phyloP scores from a whole-genome alignment of 2,113 vertebrate genomes.

The Alethe castanea region DNA sequence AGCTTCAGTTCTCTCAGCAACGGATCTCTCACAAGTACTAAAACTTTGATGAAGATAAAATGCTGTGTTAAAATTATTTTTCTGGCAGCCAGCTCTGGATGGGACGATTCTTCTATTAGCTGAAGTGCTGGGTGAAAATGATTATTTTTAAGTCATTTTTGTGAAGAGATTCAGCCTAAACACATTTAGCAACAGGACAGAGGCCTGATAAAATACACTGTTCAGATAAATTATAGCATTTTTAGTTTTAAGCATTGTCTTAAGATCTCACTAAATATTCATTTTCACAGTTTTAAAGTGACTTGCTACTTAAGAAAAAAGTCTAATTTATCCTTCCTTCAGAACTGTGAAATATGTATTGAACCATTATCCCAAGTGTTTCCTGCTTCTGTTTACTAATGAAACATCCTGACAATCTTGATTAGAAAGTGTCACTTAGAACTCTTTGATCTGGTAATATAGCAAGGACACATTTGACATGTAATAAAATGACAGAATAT shows the following conservation, averaged over 20 bases:
- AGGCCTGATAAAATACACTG: not conserved
- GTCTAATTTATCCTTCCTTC: not conserved
- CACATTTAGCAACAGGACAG: not conserved
- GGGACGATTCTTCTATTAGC: not conserved
- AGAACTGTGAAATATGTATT: conserved; percentile 5
- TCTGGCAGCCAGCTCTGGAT: not conserved
- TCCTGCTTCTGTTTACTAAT: conserved; percentile 13
- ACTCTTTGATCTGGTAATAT: conserved; percentile 17
- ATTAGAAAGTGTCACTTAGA: conserved; percentile 52
- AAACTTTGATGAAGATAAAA: not conserved
- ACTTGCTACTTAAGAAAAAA: not conserved
- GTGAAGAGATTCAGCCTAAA: not conserved
- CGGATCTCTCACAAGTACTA: not conserved
- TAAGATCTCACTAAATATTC: not conserved
- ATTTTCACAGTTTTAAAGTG: not conserved
- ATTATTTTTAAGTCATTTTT: not conserved
- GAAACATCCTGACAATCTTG: conserved; percentile 20
- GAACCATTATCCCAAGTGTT: conserved; percentile 28
- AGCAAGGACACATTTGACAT: not conserved
- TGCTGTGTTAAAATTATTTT: not conserved
- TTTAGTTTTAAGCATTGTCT: not conserved
- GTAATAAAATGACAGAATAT: not conserved
- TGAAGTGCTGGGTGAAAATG: not conserved
- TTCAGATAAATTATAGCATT: not conserved
- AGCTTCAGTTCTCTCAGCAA: not conserved